Conservation (phyloP, 2,888 invertebrate species). For the Diarsia dahlii region DNA sequence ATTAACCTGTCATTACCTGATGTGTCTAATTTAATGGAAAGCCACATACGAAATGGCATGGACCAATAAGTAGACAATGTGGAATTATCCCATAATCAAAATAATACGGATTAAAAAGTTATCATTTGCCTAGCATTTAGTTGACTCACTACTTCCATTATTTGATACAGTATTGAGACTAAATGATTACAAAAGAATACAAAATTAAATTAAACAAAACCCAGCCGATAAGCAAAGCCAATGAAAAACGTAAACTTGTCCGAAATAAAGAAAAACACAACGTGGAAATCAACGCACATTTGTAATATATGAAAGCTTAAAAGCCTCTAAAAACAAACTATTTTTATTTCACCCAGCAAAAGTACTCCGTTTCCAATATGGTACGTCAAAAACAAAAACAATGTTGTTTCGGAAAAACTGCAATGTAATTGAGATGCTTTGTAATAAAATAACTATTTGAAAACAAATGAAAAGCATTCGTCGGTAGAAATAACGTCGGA, state of each 20-base stretch:
- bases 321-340: slow-evolving; percentile 6
- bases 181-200: too few species aligned
- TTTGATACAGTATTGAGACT: too few species aligned
- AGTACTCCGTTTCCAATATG: slow-evolving; percentile 28
- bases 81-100: background rate
- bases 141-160: too few species aligned
- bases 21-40: slow-evolving; percentile 13
- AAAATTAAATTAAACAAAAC: too few species aligned
- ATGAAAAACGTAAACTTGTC: too few species aligned
- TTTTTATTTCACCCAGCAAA: slow-evolving; percentile 14
- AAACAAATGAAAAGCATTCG: slow-evolving; percentile 46
- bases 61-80: background rate
- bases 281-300: slow-evolving; percentile 9
- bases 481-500: slow-evolving; percentile 28
- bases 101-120: background rate
- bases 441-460: slow-evolving; percentile 52
- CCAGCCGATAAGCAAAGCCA: too few species aligned
- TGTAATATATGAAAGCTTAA: background rate
- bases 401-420: slow-evolving; percentile 19
- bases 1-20: slow-evolving; percentile 19
- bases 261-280: slow-evolving; percentile 18
- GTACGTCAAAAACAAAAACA: slow-evolving; percentile 22
- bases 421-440: slow-evolving; percentile 46
- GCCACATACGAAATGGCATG: background rate
- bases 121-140: background rate